Percentiles rank a stretch among this genome's conserved stretches.
These are phyloP conservation scores for Morpho achilles DNA, from an alignment of 2,888 invertebrate genomes.

Conservation along the genomic window DNA sequence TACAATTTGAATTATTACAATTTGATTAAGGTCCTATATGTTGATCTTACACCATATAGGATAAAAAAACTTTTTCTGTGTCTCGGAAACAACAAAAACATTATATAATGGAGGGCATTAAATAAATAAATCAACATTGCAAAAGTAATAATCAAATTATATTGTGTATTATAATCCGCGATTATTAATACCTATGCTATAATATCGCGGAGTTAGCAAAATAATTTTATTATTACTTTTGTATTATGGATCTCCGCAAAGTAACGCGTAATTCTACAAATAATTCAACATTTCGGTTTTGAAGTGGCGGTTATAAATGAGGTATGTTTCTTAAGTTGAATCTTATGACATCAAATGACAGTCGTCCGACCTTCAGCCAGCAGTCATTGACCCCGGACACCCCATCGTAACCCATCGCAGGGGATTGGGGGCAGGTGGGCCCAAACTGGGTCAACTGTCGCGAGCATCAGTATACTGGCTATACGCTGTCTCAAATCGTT, in stretches of 20 bases:
- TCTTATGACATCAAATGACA: background rate
- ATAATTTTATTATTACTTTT: too few species aligned
- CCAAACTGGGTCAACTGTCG: conserved; percentile 13
- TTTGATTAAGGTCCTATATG: too few species aligned
- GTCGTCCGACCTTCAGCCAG: conserved; percentile 43
- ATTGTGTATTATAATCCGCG: too few species aligned
- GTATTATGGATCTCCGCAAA: too few species aligned
- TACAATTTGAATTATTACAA: too few species aligned
- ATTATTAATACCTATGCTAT: too few species aligned
- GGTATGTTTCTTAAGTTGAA: too few species aligned
- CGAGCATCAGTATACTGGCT: background rate
- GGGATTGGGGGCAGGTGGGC: conserved; percentile 21
- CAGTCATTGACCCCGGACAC: conserved; percentile 23
- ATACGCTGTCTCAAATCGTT: background rate
- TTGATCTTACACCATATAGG: background rate
- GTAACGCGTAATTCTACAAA: too few species aligned
- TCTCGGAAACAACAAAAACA: background rate
- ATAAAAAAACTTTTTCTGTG: background rate
- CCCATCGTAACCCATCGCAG: conserved; percentile 9
- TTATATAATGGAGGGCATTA: background rate
- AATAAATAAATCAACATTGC: too few species aligned
- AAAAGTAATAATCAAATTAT: too few species aligned
- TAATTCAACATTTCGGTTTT: background rate
- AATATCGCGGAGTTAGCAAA: too few species aligned
- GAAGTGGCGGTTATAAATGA: too few species aligned